Evolutionary conservation across 2,113 vertebrate species (phyloP).

Genomic region (Poicephalus gulielmi): DNA sequence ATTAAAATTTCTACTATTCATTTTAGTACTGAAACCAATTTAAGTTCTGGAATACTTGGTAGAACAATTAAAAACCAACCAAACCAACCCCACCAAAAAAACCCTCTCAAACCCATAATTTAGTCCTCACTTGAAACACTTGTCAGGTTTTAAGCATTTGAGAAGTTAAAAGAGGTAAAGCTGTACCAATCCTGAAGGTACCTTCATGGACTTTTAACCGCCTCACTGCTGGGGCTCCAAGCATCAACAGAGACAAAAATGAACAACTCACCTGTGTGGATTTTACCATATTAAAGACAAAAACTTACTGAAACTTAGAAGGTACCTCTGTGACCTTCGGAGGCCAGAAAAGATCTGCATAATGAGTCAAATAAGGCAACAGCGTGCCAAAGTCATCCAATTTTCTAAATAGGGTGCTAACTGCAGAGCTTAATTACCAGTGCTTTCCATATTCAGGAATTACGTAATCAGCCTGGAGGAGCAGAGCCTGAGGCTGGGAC

Average conservation of each 20-base stretch:
- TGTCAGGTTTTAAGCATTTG: neutral
- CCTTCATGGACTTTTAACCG: neutral
- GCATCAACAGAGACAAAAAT: neutral
- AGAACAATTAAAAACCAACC: neutral
- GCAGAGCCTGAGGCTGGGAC: neutral
- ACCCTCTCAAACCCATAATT: neutral
- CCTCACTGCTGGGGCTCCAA: neutral
- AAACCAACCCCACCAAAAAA: neutral
- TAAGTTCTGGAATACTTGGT: neutral
- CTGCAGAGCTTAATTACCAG: constrained; percentile 12
- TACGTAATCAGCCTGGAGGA: neutral
- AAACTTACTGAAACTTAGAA: neutral
- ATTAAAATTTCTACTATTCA: neutral
- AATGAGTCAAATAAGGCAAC: neutral
- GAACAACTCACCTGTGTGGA: neutral
- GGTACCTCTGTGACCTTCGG: neutral
- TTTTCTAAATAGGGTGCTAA: constrained; percentile 18
- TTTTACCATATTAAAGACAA: neutral
- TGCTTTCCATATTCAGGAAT: constrained; percentile 6
- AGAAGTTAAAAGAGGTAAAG: neutral
- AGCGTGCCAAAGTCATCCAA: neutral
- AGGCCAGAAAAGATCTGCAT: neutral
- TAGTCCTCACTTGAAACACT: neutral
- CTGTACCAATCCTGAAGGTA: neutral
- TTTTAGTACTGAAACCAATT: neutral